phyloP scores from a whole-genome alignment of 2,113 vertebrate genomes.

The Percina caprodes region DNA sequence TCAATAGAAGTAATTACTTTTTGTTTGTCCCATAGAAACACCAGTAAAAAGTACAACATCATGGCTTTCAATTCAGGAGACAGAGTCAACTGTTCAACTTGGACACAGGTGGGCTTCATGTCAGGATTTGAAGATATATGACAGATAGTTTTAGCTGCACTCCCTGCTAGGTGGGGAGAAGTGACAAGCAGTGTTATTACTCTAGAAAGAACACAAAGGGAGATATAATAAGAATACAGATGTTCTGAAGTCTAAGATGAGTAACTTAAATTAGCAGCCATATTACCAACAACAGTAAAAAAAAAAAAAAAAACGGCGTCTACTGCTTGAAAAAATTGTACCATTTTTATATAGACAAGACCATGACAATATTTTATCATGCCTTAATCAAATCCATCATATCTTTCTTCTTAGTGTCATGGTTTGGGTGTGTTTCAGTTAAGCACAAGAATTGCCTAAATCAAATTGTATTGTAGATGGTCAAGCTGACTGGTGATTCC shows the following conservation, averaged over 20 bases:
- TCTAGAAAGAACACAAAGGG: background rate
- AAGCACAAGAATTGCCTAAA: too few species aligned
- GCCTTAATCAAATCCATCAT: too few species aligned
- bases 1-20: background rate
- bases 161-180: background rate
- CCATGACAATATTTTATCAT: too few species aligned
- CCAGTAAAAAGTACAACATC: conserved; percentile 91
- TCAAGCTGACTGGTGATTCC: too few species aligned
- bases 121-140: background rate
- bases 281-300: too few species aligned
- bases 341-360: too few species aligned
- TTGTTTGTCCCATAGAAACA: conserved; percentile 82
- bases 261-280: too few species aligned
- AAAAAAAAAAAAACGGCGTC: too few species aligned
- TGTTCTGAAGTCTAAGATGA: background rate
- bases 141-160: background rate
- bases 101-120: conserved; percentile 88
- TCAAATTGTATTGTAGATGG: too few species aligned
- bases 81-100: conserved; percentile 90
- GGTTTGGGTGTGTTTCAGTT: too few species aligned
- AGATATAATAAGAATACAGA: background rate
- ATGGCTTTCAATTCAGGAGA: conserved; percentile 94
- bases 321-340: too few species aligned
- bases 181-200: background rate
- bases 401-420: too few species aligned